A percentile compares a stretch with the other conserved stretches of the same genome.
These are phyloP conservation scores for Pseudomyrmex cubaensis DNA, from an alignment of 1,140 invertebrate species.

Conservation along the genomic window DNA sequence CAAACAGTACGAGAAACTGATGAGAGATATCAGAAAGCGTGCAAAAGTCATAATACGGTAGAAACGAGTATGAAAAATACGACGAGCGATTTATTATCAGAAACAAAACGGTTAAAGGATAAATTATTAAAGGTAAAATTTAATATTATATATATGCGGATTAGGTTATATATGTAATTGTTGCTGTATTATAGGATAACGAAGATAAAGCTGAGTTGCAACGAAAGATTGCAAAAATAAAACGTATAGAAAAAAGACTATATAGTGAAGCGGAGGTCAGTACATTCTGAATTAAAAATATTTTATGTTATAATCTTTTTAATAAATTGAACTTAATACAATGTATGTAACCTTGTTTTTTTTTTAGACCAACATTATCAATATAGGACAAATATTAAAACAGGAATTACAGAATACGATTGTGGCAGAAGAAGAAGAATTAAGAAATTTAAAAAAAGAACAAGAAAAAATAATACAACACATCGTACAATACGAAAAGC, in stretches of 20 bases:
- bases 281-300: background rate
- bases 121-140: constrained; percentile 85
- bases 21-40: constrained; percentile 87
- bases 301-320: background rate
- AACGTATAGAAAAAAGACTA: constrained; percentile 75
- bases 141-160: background rate
- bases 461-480: constrained; percentile 87
- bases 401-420: constrained; percentile 77
- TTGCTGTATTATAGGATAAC: constrained; percentile 61
- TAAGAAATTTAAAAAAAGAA: constrained; percentile 85
- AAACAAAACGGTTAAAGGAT: constrained; percentile 71
- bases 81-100: constrained; percentile 81
- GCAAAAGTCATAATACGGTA: constrained; percentile 86
- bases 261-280: constrained; percentile 75
- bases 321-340: no score
- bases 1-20: constrained; percentile 86
- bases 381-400: constrained; percentile 71
- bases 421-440: constrained; percentile 72
- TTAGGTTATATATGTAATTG: no score
- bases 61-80: constrained; percentile 86
- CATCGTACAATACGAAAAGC: constrained; percentile 86
- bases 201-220: constrained; percentile 69
- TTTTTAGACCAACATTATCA: constrained; percentile 51
- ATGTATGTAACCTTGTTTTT: background rate
- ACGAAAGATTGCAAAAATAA: constrained; percentile 73